These are phyloP conservation scores for Falco punctatus DNA, from an alignment of 2,113 vertebrate species.

Conservation along the genomic window DNA sequence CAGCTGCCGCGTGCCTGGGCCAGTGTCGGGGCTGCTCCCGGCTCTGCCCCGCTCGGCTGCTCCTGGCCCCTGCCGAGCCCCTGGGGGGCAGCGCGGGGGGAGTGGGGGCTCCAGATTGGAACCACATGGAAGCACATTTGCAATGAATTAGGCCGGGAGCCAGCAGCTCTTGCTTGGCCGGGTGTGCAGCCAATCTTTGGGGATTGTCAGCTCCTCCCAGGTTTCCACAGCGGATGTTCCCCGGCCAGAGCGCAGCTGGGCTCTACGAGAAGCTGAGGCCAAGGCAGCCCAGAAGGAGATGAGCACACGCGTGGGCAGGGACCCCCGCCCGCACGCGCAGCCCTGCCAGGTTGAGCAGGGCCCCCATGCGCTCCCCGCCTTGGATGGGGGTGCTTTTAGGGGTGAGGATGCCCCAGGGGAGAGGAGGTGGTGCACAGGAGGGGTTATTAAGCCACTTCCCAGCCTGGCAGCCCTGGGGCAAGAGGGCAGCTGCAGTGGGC, in stretches of 20 bases:
- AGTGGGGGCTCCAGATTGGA: conserved; percentile 80
- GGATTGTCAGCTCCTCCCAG: conserved; percentile 78
- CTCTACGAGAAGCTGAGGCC: conserved; percentile 80
- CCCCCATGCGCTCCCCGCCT: fast-evolving
- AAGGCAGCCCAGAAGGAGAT: conserved; percentile 77
- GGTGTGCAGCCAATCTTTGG: conserved; percentile 70
- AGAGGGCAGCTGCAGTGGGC: not conserved
- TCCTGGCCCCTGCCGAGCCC: not conserved
- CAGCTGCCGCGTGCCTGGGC: fast-evolving
- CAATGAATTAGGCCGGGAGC: conserved; percentile 81
- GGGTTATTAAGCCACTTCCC: not conserved
- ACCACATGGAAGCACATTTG: conserved; percentile 82
- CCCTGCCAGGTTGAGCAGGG: fast-evolving
- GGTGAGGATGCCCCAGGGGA: not conserved
- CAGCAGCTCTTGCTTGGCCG: conserved; percentile 72
- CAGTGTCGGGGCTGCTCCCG: not conserved
- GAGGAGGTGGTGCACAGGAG: not conserved
- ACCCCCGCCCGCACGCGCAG: not conserved
- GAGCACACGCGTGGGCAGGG: not conserved
- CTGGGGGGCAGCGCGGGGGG: not conserved
- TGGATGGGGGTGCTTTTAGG: not conserved
- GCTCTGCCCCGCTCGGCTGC: not conserved
- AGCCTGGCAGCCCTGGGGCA: not conserved
- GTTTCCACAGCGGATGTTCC: conserved; percentile 93
- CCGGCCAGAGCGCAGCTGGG: conserved; percentile 87